phyloP scores from a whole-genome alignment of 1,140 invertebrate species.

The Drosophila subobscura region DNA sequence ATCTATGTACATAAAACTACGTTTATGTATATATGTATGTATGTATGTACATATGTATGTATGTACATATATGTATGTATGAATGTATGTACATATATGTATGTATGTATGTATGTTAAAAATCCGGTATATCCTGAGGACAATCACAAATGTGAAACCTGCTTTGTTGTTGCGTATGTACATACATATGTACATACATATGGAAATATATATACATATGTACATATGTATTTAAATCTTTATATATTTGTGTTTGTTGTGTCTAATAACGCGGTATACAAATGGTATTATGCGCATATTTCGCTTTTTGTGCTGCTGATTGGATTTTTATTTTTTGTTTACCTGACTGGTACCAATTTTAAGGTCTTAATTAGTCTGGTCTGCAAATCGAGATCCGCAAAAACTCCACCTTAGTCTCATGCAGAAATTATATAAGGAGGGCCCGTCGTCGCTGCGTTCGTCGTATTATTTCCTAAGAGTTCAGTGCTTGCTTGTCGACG shows the following conservation, averaged over 20 bases:
- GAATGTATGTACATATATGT: conserved; percentile 7
- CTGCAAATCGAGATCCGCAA: conserved; percentile 51
- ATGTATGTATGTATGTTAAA: not conserved
- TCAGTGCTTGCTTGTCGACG: no score
- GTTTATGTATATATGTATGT: not conserved
- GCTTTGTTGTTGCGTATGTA: no score
- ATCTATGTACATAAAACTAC: no score
- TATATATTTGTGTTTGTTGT: not conserved
- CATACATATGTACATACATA: conserved; percentile 7
- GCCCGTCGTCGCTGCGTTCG: no score
- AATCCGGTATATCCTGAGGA: no score
- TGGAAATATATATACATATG: conserved; percentile 5
- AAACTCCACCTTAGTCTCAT: no score
- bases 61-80: not conserved
- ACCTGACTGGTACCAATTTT: conserved; percentile 45
- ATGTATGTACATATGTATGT: conserved; percentile 8
- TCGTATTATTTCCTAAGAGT: no score
- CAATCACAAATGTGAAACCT: no score
- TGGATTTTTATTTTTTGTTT: conserved; percentile 56
- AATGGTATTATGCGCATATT: conserved; percentile 5
- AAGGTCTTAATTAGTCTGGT: conserved; percentile 78
- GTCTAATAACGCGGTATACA: not conserved
- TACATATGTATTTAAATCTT: not conserved
- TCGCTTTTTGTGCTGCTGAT: conserved; percentile 40
- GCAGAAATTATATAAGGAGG: not conserved